Evolutionary conservation across 92 coral and sea anemone species (phyloP), one percentile per base, ranked within the genome.

Genomic region (Siderastrea siderea): DNA sequence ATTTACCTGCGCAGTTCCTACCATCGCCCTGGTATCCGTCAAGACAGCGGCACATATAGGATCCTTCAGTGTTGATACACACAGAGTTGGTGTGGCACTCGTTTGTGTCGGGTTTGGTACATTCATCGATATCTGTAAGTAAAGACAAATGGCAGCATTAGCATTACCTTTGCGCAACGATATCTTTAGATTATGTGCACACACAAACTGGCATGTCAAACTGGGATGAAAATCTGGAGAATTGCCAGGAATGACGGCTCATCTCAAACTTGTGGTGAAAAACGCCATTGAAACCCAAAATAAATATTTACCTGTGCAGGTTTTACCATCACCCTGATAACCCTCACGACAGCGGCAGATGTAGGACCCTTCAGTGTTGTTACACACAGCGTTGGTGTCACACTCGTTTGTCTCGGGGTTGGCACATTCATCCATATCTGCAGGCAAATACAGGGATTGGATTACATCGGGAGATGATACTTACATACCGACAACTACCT

Each of bases 341-440:
- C 90, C 90, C 44, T 60, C 26, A 4, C 75, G 78, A 61, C 78
- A 78, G 16, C 83, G 71, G 15, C 83, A 79, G 57, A 79, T 51
- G 10, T 79, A 79, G 57, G 89, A 88, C 10, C 97, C 97, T 1
- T 68, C 84, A 8, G 74, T 58, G 90, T 94, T 89, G n/a, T 61
- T 76, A 47, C 97, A 94, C 10, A 71, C 7, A 16, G 97, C 94
- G 77, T 91, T 89, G 48, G 85, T 49, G 50, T 89, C 86, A 77
- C 97, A 94, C 16, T 47, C 74, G 47, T 55, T 68, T 26, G 68
- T 10, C 6, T 79, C 83, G 3, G 47, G 5, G 7, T 3, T 47
- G 0, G 72, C 60, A 66, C 83, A 79, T 49, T 79, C 83, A 16
- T 79, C 73, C 1, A 79, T 79, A 16, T 79, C 83, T 79, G 17